Evolutionary conservation across 2,797 vertebrate genomes (phyloP).

Genomic region (Danio kyathit): DNA sequence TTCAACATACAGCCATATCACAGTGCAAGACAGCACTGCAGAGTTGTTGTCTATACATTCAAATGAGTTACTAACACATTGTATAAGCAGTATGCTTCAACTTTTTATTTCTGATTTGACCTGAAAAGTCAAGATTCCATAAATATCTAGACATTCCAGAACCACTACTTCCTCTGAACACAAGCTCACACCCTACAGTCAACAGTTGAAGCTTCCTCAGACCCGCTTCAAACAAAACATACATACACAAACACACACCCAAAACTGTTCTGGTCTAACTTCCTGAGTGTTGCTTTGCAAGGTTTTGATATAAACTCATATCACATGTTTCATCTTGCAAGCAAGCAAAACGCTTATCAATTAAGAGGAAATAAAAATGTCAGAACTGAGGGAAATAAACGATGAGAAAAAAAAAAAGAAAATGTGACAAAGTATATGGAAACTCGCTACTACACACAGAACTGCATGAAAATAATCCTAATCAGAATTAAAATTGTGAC

Average conservation of each 20-base stretch:
- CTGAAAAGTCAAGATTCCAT: neutral
- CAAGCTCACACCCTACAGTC: neutral
- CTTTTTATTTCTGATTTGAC: neutral
- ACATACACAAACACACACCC: slow-evolving; percentile 16
- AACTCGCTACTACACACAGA: too few species aligned
- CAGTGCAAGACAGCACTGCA: neutral
- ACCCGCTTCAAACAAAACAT: slow-evolving; percentile 35
- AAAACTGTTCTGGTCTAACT: slow-evolving; percentile 23
- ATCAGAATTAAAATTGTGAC: too few species aligned
- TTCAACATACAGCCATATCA: neutral
- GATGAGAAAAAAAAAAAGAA: too few species aligned
- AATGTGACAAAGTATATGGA: too few species aligned
- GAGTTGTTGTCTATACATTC: neutral
- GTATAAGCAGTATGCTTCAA: neutral
- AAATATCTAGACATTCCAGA: neutral
- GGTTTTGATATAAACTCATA: neutral
- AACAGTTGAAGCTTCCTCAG: slow-evolving; percentile 34
- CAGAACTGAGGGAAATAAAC: too few species aligned
- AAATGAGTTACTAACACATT: neutral
- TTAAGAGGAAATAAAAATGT: too few species aligned
- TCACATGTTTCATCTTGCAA: slow-evolving; percentile 5
- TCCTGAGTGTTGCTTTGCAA: slow-evolving; percentile 35
- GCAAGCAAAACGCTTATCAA: neutral
- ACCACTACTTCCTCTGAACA: slow-evolving; percentile 32
- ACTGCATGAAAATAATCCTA: too few species aligned